A percentile compares a stretch with the other conserved stretches of the same genome.
phyloP scores from a whole-genome alignment of 2,888 invertebrate species.

The Zeuzera pyrina region DNA sequence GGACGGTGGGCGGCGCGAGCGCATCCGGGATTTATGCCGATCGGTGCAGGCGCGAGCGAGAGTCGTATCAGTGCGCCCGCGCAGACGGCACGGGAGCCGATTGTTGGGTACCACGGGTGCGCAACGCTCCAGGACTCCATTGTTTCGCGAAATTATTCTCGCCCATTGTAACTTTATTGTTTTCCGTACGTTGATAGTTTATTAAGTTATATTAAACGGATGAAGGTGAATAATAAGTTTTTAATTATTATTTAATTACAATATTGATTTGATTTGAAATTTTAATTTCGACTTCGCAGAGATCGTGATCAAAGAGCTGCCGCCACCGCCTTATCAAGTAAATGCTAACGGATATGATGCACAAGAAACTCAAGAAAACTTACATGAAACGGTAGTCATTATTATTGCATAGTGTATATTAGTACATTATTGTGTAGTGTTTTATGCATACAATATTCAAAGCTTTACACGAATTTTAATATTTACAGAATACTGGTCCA shows the following conservation, averaged over 20 bases:
- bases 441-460: too few relatives aligned
- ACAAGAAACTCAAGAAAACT: too few relatives aligned
- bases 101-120: constrained; percentile 21
- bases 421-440: too few relatives aligned
- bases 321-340: constrained; percentile 58
- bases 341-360: too few relatives aligned
- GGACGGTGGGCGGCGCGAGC: constrained; percentile 29
- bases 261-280: not conserved
- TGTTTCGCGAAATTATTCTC: constrained; percentile 27
- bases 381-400: too few relatives aligned
- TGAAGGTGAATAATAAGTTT: too few relatives aligned
- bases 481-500: constrained; percentile 33
- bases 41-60: constrained; percentile 5
- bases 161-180: constrained; percentile 40
- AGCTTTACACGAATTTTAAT: not conserved
- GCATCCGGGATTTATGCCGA: constrained; percentile 16
- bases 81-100: constrained; percentile 19
- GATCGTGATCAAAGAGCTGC: constrained; percentile 49
- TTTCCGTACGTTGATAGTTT: constrained; percentile 20
- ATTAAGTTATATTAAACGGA: too few relatives aligned
- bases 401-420: too few relatives aligned
- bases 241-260: too few relatives aligned
- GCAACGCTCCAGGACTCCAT: constrained; percentile 28
- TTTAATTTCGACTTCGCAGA: constrained; percentile 32
- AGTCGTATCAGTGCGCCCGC: constrained; percentile 16